Evolutionary conservation across 2,888 invertebrate species (phyloP).

Genomic region (Spialia ferax): DNA sequence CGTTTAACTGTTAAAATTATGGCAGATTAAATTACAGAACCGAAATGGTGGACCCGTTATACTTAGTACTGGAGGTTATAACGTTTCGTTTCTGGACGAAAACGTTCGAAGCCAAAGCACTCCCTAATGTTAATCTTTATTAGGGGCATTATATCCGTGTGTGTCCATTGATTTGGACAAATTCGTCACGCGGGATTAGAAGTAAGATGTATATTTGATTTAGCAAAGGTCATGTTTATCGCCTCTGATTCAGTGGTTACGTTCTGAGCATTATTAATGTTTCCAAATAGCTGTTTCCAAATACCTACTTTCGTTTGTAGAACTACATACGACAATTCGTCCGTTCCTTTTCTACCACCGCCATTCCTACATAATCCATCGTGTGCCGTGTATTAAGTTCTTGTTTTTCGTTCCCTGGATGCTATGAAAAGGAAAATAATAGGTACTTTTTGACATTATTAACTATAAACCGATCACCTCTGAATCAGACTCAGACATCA

Average conservation of each 20-base stretch:
- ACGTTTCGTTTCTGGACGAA: constrained; percentile 53
- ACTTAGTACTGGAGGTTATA: constrained; percentile 44
- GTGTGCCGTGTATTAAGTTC: too few species aligned
- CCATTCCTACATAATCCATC: too few species aligned
- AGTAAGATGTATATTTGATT: constrained; percentile 56
- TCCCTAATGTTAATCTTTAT: constrained; percentile 77
- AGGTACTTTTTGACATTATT: too few species aligned
- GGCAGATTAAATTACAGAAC: constrained; percentile 36
- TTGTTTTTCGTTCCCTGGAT: too few species aligned
- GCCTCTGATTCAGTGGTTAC: constrained; percentile 37
- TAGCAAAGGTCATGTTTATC: constrained; percentile 52
- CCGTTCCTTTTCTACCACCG: too few species aligned
- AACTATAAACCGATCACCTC: too few species aligned
- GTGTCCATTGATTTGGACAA: constrained; percentile 67
- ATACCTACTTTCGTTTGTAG: too few species aligned
- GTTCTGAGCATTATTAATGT: too few species aligned
- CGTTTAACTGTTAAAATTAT: constrained; percentile 56
- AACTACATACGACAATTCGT: too few species aligned
- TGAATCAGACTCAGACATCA: too few species aligned
- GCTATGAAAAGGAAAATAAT: too few species aligned
- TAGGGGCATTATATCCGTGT: constrained; percentile 76
- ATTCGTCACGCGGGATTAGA: constrained; percentile 66
- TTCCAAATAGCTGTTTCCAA: too few species aligned
- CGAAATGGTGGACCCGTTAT: constrained; percentile 34
- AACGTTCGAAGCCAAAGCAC: constrained; percentile 48